Percentiles rank a stretch among this genome's conserved stretches.
These are phyloP conservation scores for Leptinotarsa haldemani DNA, from an alignment of 2,888 invertebrate species.

Conservation along the genomic window DNA sequence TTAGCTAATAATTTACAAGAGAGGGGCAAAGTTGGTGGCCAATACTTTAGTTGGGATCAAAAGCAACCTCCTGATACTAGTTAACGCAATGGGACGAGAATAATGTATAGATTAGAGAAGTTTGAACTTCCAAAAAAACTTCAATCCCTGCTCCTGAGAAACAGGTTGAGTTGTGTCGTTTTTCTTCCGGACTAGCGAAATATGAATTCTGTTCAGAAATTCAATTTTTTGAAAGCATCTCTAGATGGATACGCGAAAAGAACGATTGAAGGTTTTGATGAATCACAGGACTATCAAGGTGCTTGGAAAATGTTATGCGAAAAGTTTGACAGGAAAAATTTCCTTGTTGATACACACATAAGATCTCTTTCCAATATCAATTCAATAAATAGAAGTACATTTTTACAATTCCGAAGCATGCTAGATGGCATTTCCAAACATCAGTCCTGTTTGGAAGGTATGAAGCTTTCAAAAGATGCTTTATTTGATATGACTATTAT, in stretches of 20 bases:
- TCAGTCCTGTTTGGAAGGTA: slow-evolving; percentile 23
- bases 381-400: slow-evolving; percentile 18
- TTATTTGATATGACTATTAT: slow-evolving; percentile 29
- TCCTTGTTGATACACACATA: slow-evolving; percentile 28
- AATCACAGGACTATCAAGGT: slow-evolving; percentile 15
- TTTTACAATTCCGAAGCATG: slow-evolving; percentile 14
- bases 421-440: slow-evolving; percentile 26
- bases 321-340: slow-evolving; percentile 27
- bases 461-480: slow-evolving; percentile 24
- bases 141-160: no score
- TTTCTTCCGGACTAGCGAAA: no score
- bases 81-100: no score
- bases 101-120: no score
- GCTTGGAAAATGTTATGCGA: slow-evolving; percentile 25
- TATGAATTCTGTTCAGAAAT: slow-evolving; percentile 26
- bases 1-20: no score
- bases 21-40: no score
- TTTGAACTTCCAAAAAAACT: no score
- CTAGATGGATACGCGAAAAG: slow-evolving; percentile 28
- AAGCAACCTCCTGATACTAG: no score
- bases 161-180: no score
- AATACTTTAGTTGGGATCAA: no score
- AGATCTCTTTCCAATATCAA: slow-evolving; percentile 26
- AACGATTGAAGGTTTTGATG: slow-evolving; percentile 21
- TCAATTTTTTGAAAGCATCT: slow-evolving; percentile 20